Evolutionary conservation across 2,113 vertebrate genomes (phyloP).

Genomic region (Brachionichthys hirsutus): DNA sequence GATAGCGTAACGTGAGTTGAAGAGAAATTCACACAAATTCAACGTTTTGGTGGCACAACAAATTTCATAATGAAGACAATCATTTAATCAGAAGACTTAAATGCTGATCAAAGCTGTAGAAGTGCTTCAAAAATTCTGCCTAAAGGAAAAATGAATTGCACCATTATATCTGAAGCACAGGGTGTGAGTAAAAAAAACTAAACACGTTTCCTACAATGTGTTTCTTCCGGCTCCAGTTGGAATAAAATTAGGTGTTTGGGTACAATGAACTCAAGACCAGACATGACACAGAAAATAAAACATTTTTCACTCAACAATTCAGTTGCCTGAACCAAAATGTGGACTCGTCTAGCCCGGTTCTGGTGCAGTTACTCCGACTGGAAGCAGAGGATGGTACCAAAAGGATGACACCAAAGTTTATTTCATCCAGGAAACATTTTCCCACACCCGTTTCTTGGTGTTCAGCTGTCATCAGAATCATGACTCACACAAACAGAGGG

Average conservation of each 20-base stretch:
- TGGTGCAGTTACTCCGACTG: constrained; percentile 58
- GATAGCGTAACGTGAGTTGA: too few species aligned
- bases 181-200: too few species aligned
- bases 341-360: constrained; percentile 26
- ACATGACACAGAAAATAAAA: constrained; percentile 43
- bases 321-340: constrained; percentile 46
- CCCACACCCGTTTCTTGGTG: constrained; percentile 51
- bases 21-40: too few species aligned
- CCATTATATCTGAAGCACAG: not conserved
- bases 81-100: not conserved
- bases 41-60: too few species aligned
- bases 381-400: constrained; percentile 50
- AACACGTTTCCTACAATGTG: constrained; percentile 46
- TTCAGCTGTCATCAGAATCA: constrained; percentile 61
- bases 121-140: not conserved
- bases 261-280: constrained; percentile 43
- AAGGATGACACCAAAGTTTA: constrained; percentile 53
- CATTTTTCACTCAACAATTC: constrained; percentile 22
- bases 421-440: constrained; percentile 58
- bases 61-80: not conserved
- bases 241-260: constrained; percentile 18
- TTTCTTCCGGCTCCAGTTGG: constrained; percentile 52
- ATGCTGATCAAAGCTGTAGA: not conserved
- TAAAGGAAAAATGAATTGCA: not conserved
- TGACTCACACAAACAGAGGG: constrained; percentile 52